phyloP scores from a whole-genome alignment of 2,888 invertebrate genomes.

The Sarcophaga rosellei region DNA sequence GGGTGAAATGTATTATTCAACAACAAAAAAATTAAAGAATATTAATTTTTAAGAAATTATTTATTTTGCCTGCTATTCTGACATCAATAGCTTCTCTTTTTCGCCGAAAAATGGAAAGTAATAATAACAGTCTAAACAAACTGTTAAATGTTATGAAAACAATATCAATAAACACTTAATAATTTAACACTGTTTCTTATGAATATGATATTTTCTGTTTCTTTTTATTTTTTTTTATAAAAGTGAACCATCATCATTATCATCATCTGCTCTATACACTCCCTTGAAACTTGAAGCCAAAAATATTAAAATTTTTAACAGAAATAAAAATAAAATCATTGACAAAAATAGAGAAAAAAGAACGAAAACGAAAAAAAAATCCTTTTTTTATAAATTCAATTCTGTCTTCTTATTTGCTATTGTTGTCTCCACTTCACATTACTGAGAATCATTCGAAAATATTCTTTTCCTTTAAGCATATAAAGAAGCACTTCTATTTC shows the following conservation, averaged over 20 bases:
- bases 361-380: conserved; percentile 39
- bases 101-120: too few relatives aligned
- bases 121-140: conserved; percentile 12
- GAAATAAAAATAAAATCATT: conserved; percentile 34
- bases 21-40: not conserved
- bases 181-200: conserved; percentile 34
- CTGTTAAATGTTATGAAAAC: conserved; percentile 45
- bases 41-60: too few relatives aligned
- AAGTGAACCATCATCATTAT: conserved; percentile 28
- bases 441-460: conserved; percentile 51
- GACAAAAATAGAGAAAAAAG: not conserved
- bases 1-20: not conserved
- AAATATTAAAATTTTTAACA: conserved; percentile 47
- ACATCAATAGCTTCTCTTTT: too few relatives aligned
- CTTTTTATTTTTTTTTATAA: not conserved
- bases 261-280: conserved; percentile 41
- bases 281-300: conserved; percentile 58
- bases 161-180: conserved; percentile 55
- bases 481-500: conserved; percentile 25
- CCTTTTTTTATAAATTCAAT: conserved; percentile 40
- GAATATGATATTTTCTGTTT: conserved; percentile 5
- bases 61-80: too few relatives aligned
- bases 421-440: conserved; percentile 9
- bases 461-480: conserved; percentile 36
- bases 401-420: not conserved